Evolutionary conservation across 30 jellyfish, hydroid and myxozoan genomes (phyloP), one percentile per base, ranked within the genome.

Genomic region (Hydractinia echinata): DNA sequence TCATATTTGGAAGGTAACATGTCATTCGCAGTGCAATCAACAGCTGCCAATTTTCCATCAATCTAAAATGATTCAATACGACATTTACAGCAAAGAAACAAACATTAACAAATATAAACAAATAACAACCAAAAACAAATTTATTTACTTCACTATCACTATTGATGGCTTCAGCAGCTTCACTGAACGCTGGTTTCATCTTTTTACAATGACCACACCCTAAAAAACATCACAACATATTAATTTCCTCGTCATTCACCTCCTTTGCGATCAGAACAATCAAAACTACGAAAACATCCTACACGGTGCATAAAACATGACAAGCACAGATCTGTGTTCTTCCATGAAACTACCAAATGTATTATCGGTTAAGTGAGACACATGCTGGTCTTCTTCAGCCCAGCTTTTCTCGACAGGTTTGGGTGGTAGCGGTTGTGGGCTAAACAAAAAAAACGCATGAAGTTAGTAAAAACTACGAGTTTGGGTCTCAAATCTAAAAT

Each of bases 121-220:
- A 64, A 44, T n/a, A 7, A 6, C 18, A n/a, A 7, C 19, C 9
- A 51, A 64, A 64, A 13, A 58, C 69, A 11, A 58, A 16, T 11
- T 58, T 58, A 64, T 44, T 3, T 64, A 64, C 74, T 13, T 64
- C 51, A 13, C 16, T 80, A 48, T 85, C 97, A 2, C 84, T 92
- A 49, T 89, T 89, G 39, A 89, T 51, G 5, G 54, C 72, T 48
- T 83, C 81, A 0, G 97, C 95, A 21, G 97, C 97, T 55, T 86
- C 91, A 30, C 72, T 85, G 55, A 76, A 85, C 51, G 76, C 96
- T 61, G 97, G 97, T 51, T 91, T 91, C 97, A 91, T 91, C 5
- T 54, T 80, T 73, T 91, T 91, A 60, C 97, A 91, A 83, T 91
- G 97, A 15, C 97, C 96, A 79, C 97, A 91, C 97, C 97, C 97